Conservation (phyloP, 30 jellyfish, hydroid and myxozoan genomes). For the Nemopilema nomurai region DNA sequence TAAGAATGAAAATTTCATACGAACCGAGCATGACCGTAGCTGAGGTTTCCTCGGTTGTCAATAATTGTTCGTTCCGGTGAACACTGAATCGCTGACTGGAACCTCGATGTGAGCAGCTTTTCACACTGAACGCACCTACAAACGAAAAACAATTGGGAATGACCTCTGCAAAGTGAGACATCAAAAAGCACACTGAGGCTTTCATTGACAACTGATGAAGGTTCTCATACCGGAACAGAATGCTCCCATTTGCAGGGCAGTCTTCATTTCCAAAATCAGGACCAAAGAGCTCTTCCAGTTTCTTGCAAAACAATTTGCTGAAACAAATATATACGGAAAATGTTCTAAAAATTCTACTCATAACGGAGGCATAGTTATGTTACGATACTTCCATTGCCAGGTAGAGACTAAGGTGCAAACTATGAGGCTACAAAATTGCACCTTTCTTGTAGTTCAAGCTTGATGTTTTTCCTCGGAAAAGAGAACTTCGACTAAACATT, state of each 20-base stretch:
- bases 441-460: too few relatives aligned
- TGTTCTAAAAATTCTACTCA: too few relatives aligned
- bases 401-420: too few relatives aligned
- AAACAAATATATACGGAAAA: too few relatives aligned
- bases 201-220: not conserved
- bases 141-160: too few relatives aligned
- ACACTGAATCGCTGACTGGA: conserved; percentile 63
- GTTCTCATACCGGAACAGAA: conserved; percentile 67
- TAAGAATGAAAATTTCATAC: not conserved
- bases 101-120: conserved; percentile 57
- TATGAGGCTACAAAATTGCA: too few relatives aligned
- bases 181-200: not conserved
- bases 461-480: too few relatives aligned
- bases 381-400: too few relatives aligned
- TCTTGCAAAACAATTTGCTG: conserved; percentile 82
- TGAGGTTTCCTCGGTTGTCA: conserved; percentile 79
- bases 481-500: too few relatives aligned
- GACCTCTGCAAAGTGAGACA: not conserved
- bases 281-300: conserved; percentile 68
- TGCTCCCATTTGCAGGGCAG: conserved; percentile 84
- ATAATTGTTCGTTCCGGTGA: conserved; percentile 56
- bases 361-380: too few relatives aligned
- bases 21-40: conserved; percentile 73
- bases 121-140: conserved; percentile 80
- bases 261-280: conserved; percentile 53